Conservation (phyloP, 2,113 vertebrate species). For the Gobius niger region DNA sequence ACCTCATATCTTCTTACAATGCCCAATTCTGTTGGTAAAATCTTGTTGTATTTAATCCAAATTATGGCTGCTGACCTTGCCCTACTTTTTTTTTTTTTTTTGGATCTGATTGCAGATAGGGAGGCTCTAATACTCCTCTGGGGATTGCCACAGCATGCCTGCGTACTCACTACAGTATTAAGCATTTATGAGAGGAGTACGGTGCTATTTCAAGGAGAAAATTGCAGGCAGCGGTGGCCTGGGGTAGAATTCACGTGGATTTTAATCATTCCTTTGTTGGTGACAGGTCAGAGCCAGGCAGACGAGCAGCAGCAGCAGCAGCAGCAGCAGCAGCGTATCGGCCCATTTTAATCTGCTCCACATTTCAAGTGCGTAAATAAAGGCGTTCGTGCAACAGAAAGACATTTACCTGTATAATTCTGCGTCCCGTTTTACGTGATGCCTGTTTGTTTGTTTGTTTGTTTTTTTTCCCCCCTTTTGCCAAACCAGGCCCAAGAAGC, state of each 20-base stretch:
- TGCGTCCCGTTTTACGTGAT: constrained; percentile 17
- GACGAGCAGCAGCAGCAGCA: constrained; percentile 27
- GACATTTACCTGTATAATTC: constrained; percentile 52
- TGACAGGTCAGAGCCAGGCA: constrained; percentile 62
- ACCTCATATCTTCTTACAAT: neutral
- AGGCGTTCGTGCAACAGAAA: neutral
- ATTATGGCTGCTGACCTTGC: constrained; percentile 20
- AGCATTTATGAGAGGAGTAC: constrained; percentile 4
- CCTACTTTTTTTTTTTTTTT: constrained; percentile 16
- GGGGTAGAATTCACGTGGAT: neutral
- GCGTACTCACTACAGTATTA: neutral
- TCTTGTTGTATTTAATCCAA: neutral
- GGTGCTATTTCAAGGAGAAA: neutral
- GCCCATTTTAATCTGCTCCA: constrained; percentile 50
- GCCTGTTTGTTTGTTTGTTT: too few relatives aligned
- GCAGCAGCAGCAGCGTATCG: constrained; percentile 30
- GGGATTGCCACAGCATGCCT: constrained; percentile 23
- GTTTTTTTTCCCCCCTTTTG: neutral
- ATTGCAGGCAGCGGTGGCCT: neutral
- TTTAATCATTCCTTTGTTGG: constrained; percentile 57
- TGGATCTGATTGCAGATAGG: constrained; percentile 16
- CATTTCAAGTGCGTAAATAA: constrained; percentile 42
- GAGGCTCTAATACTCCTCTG: constrained; percentile 21
- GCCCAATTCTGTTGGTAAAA: neutral
- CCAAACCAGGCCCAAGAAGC: constrained; percentile 25